Evolutionary conservation across 2,888 invertebrate genomes (phyloP).

Genomic region (Dorcus parallelipipedus): DNA sequence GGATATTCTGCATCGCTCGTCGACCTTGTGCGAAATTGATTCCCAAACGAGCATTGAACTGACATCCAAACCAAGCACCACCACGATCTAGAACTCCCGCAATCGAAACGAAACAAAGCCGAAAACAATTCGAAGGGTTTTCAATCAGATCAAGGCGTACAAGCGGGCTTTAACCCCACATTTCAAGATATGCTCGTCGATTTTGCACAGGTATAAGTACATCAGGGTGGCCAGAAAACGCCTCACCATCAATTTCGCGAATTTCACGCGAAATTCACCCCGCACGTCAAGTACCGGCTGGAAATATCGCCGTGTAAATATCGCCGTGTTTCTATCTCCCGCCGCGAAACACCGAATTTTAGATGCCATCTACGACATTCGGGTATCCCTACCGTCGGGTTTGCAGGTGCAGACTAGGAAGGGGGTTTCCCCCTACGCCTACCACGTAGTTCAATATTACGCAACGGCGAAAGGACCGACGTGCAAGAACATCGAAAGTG

Average conservation of each 20-base stretch:
- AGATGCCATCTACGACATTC: conserved; percentile 5
- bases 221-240: conserved; percentile 4
- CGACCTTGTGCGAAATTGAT: not conserved
- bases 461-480: not conserved
- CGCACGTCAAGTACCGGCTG: conserved; percentile 12
- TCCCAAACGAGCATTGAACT: not conserved
- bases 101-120: not conserved
- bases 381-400: conserved; percentile 13
- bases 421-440: not conserved
- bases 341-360: not conserved
- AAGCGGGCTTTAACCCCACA: conserved; percentile 9
- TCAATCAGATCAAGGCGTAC: conserved; percentile 2
- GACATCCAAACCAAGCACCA: not conserved
- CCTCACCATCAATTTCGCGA: conserved; percentile 6
- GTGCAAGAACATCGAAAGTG: conserved; percentile 1
- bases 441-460: conserved; percentile 11
- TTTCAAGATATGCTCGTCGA: conserved; percentile 14
- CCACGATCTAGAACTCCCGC: not conserved
- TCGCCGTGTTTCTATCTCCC: conserved; percentile 5
- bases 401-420: conserved; percentile 9
- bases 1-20: not conserved
- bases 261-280: conserved; percentile 5
- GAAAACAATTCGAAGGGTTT: not conserved
- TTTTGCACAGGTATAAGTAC: conserved; percentile 11
- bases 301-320: too few relatives aligned